phyloP scores from a whole-genome alignment of 2,113 vertebrate genomes.

The Corythaeola cristata region DNA sequence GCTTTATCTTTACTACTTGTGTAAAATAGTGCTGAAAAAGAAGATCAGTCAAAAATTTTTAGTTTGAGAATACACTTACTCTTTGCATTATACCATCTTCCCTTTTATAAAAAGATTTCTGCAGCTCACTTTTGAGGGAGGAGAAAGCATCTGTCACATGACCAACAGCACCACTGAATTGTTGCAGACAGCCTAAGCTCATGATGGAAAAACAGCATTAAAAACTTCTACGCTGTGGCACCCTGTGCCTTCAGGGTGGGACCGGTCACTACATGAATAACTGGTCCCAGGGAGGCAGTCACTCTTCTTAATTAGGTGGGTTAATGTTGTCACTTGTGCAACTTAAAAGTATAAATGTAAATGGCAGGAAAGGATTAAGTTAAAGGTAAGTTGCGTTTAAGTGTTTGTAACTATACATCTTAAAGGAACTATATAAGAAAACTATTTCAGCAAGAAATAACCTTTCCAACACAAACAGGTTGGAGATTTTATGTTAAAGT shows the following conservation, averaged over 20 bases:
- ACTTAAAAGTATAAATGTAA: too few species aligned
- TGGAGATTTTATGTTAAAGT: not conserved
- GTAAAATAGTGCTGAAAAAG: not conserved
- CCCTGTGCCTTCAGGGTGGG: not conserved
- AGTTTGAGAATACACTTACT: not conserved
- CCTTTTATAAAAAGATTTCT: not conserved
- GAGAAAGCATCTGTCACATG: fast-evolving
- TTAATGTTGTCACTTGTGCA: not conserved
- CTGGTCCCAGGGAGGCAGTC: not conserved
- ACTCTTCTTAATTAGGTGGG: too few species aligned
- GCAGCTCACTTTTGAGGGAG: not conserved
- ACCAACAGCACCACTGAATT: fast-evolving
- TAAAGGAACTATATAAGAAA: not conserved
- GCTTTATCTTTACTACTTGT: not conserved
- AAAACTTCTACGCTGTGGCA: fast-evolving
- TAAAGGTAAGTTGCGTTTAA: not conserved
- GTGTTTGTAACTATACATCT: not conserved
- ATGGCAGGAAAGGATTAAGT: not conserved
- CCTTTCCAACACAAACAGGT: not conserved
- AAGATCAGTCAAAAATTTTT: not conserved
- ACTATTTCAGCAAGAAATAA: not conserved
- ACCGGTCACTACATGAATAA: not conserved
- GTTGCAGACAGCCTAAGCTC: not conserved
- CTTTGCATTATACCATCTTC: too few species aligned
- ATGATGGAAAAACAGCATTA: not conserved